Base-by-base conservation (phyloP, 23 tunicate species). In the Aplidium turbinatum region DNA sequence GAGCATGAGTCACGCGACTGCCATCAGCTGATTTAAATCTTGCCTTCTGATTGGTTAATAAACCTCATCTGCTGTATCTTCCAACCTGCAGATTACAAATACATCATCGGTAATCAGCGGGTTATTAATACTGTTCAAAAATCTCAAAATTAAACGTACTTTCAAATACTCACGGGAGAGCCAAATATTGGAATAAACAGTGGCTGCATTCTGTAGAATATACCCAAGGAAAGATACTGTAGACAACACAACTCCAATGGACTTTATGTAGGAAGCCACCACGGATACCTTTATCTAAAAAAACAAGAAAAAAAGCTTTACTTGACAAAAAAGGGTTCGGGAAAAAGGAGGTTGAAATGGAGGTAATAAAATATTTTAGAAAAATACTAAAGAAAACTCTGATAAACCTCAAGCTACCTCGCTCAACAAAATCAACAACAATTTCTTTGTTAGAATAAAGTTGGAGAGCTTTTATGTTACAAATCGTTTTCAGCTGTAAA, bases 151-250 rank as follows among this genome's bases (percentile, higher is more conserved):
- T n/a, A n/a, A n/a, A n/a, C n/a, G n/a, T n/a, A n/a, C n/a, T n/a
- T n/a, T n/a, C n/a, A 25, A 29, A 26, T 38, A 70, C 58, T 47
- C 23, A 88, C 96, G 70, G 6, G 96, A 68, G 25, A 91, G 82
- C 97, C 97, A 91, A 11, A 91, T 84, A 51, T 70, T 91, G 4
- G 97, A 84, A 33, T 51, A 73, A 19, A 91, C 89, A 5, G 79
- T 58, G 19, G 82, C 81, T 0, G 31, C 91, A 60, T 84, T 91
- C 35, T 84, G 86, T 19, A 84, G 26, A 24, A 67, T 48, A 74
- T 79, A 91, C 33, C 74, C 42, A 7, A 79, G 36, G 28, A 76
- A 18, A 29, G 87, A 84, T 23, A 74, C 0, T 30, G 73, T 24
- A 50, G 81, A 47, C 3, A 81, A 42, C 7, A 73, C 28, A 28